Conservation (phyloP, 2,888 invertebrate genomes). For the Drosophila sordidula region DNA sequence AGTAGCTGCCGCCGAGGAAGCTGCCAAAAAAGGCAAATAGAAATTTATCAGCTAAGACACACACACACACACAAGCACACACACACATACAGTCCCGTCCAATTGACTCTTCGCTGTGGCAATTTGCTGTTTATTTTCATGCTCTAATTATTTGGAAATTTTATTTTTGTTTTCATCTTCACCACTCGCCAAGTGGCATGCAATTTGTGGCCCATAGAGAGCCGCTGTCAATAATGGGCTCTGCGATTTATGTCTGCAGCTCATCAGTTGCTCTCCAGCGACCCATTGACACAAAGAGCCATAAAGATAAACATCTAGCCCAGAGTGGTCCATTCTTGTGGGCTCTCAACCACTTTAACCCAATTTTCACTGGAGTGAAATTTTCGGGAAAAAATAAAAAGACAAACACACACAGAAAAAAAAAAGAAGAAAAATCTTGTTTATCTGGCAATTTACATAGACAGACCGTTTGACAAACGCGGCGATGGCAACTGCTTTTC, state of each 20-base stretch:
- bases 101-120: constrained; percentile 44
- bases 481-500: constrained; percentile 43
- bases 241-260: too few relatives aligned
- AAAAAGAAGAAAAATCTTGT: constrained; percentile 65
- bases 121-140: constrained; percentile 77
- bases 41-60: constrained; percentile 53
- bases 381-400: constrained; percentile 42
- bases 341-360: constrained; percentile 42
- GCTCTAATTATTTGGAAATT: constrained; percentile 80
- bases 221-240: neutral
- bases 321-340: constrained; percentile 18
- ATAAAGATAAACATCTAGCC: constrained; percentile 40
- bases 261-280: constrained; percentile 17
- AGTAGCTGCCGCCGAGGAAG: constrained; percentile 49
- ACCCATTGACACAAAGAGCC: constrained; percentile 54
- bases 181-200: constrained; percentile 45
- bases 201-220: constrained; percentile 27
- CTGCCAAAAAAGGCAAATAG: constrained; percentile 76
- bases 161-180: constrained; percentile 51
- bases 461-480: constrained; percentile 13
- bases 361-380: constrained; percentile 75
- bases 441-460: constrained; percentile 68
- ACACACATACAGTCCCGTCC: constrained; percentile 6
- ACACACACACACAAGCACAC: constrained; percentile 25
- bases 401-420: constrained; percentile 6